These are phyloP conservation scores for Ciconia stormi DNA, from an alignment of 2,113 vertebrate species.

Conservation along the genomic window DNA sequence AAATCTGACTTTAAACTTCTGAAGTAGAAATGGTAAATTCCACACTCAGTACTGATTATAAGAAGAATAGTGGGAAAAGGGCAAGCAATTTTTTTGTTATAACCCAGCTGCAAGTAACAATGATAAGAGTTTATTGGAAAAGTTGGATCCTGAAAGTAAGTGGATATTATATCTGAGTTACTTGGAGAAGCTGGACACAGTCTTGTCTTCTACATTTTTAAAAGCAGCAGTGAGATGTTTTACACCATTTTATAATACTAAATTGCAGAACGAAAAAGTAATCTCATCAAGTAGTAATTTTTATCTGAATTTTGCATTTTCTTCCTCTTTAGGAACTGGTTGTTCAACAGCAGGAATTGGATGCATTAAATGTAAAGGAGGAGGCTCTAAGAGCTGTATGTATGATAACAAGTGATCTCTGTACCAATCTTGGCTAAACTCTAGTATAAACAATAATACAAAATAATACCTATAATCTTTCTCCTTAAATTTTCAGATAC, in stretches of 20 bases:
- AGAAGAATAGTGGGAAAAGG: neutral
- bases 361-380: conserved; percentile 78
- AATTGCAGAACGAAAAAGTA: neutral
- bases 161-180: neutral
- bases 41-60: neutral
- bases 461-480: neutral
- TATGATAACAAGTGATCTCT: conserved; percentile 20
- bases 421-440: neutral
- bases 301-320: neutral
- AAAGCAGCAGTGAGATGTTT: neutral
- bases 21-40: neutral
- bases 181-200: neutral
- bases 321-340: conserved; percentile 74
- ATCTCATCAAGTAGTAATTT: neutral
- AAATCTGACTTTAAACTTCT: neutral
- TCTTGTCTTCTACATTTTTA: neutral
- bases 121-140: neutral
- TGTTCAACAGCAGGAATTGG: conserved; percentile 81
- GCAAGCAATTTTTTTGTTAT: neutral
- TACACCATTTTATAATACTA: neutral
- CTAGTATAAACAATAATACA: neutral
- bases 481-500: neutral
- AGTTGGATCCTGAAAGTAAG: neutral
- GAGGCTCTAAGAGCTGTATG: conserved; percentile 79
- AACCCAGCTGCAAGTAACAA: neutral